phyloP scores from a whole-genome alignment of 1,140 invertebrate genomes.

The Ceratina calcarata region DNA sequence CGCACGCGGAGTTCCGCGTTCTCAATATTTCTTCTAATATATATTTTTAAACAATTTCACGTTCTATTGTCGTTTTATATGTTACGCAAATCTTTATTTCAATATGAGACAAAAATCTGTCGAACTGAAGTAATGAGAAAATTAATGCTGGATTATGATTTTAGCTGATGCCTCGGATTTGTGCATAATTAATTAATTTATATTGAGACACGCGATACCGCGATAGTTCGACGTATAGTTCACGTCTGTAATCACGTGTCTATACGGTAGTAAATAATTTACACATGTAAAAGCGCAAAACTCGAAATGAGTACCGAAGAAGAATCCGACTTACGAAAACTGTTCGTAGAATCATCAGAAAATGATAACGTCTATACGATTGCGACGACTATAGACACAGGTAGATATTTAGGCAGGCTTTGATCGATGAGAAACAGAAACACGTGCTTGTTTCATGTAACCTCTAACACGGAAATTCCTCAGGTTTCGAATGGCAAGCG shows the following conservation, averaged over 20 bases:
- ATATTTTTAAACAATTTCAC: neutral
- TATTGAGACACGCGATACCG: neutral
- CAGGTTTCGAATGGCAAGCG: constrained; percentile 81
- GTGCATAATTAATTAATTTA: too few species aligned
- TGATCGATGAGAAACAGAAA: neutral
- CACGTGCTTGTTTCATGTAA: constrained; percentile 43
- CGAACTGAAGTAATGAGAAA: neutral
- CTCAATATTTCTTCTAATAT: neutral
- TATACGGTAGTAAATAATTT: neutral
- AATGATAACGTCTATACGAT: constrained; percentile 61
- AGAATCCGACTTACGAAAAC: constrained; percentile 53
- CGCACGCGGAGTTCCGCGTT: neutral
- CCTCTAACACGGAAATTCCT: constrained; percentile 32
- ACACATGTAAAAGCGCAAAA: neutral
- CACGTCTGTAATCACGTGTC: constrained; percentile 28
- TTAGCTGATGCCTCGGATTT: too few species aligned
- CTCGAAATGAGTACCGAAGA: constrained; percentile 40
- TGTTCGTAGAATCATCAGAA: constrained; percentile 56
- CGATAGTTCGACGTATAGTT: constrained; percentile 15
- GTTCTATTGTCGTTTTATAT: neutral
- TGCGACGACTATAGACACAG: constrained; percentile 66
- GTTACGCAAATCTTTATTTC: neutral
- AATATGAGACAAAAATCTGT: neutral
- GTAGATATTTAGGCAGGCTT: constrained; percentile 38
- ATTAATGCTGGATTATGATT: too few species aligned